Percentiles rank a stretch among this genome's conserved stretches.
These are phyloP conservation scores for Eulemur macaco DNA, from an alignment of 2,113 vertebrate genomes.

Conservation along the genomic window DNA sequence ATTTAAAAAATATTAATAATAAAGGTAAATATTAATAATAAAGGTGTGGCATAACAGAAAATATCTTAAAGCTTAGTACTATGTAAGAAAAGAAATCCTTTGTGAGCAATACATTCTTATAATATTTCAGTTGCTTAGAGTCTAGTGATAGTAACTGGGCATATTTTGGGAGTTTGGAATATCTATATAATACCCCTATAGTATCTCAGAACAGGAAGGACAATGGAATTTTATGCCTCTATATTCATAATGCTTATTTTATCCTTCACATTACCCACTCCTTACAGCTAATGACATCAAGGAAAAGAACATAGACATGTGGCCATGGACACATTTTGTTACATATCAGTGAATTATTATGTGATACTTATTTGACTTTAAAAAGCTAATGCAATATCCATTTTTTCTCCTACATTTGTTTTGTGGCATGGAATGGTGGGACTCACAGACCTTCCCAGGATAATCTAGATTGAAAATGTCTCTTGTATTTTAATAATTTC, in stretches of 20 bases:
- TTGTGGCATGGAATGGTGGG: neutral
- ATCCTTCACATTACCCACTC: neutral
- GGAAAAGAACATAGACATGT: neutral
- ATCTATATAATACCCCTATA: neutral
- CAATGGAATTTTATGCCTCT: neutral
- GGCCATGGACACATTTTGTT: neutral
- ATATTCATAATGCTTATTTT: neutral
- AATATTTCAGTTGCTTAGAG: neutral
- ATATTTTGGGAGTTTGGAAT: neutral
- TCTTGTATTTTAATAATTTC: neutral
- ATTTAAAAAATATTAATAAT: neutral
- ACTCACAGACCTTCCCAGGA: neutral
- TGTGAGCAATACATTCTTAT: neutral
- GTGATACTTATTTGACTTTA: neutral
- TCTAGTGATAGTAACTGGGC: neutral
- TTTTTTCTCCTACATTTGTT: neutral
- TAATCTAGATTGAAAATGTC: neutral
- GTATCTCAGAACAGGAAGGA: neutral
- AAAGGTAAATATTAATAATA: neutral
- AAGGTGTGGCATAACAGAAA: neutral
- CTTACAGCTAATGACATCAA: neutral
- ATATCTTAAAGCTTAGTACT: neutral
- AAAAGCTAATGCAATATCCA: neutral
- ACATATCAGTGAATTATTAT: neutral
- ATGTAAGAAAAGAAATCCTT: conserved; percentile 8